Conservation (phyloP, 23 tunicate species). For the Styela clava region DNA sequence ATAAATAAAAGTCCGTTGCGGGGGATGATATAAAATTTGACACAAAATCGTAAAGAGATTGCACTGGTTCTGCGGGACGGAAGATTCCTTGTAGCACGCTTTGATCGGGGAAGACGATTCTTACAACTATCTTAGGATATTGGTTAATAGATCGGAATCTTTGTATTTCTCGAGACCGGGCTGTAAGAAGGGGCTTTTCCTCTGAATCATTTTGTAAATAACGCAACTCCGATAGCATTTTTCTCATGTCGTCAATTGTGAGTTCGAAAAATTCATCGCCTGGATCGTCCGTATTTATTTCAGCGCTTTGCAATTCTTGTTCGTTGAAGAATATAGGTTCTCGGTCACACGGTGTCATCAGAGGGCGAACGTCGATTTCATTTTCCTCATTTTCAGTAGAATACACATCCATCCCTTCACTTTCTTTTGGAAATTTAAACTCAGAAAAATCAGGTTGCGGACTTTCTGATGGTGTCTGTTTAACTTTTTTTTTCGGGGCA, state of each 20-base stretch:
- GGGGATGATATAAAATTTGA: slow-evolving; percentile 6
- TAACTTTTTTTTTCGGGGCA: neutral
- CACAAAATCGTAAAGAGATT: slow-evolving; percentile 40
- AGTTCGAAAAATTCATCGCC: slow-evolving; percentile 67
- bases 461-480: neutral
- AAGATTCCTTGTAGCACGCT: slow-evolving; percentile 47
- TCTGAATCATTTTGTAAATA: slow-evolving; percentile 3
- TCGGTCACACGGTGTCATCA: slow-evolving; percentile 33
- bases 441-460: slow-evolving; percentile 10
- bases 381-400: slow-evolving; percentile 2
- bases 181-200: slow-evolving; percentile 23
- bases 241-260: slow-evolving; percentile 50
- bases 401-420: slow-evolving; percentile 17
- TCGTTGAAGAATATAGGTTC: slow-evolving; percentile 35
- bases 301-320: neutral
- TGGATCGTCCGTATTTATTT: slow-evolving; percentile 1
- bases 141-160: slow-evolving; percentile 21
- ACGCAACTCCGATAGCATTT: slow-evolving; percentile 41
- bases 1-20: slow-evolving; percentile 6
- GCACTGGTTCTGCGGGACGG: slow-evolving; percentile 41
- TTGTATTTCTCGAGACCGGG: slow-evolving; percentile 17
- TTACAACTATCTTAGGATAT: slow-evolving; percentile 40
- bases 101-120: slow-evolving; percentile 47
- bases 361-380: neutral
- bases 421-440: slow-evolving; percentile 42